Evolutionary conservation across 2,888 invertebrate species (phyloP).

Genomic region (Fabriciana adippe): DNA sequence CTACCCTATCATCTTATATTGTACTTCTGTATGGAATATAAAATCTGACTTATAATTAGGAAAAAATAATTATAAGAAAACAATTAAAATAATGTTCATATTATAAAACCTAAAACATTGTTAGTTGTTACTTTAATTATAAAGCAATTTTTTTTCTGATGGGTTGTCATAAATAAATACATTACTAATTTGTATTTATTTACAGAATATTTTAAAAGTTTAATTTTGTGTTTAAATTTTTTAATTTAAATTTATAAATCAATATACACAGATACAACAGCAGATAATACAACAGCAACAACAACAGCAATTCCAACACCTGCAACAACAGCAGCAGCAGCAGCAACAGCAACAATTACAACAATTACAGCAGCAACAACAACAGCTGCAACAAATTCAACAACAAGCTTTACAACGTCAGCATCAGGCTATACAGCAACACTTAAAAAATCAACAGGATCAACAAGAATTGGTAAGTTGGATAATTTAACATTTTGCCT

Average conservation of each 20-base stretch:
- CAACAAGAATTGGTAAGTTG: conserved; percentile 71
- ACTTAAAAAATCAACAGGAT: conserved; percentile 81
- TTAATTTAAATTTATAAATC: too few relatives aligned
- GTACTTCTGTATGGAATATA: too few relatives aligned
- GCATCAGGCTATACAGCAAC: conserved; percentile 83
- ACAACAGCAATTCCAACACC: conserved; percentile 50
- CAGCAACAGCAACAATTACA: conserved; percentile 59
- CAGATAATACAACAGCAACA: conserved; percentile 67
- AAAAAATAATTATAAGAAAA: too few relatives aligned
- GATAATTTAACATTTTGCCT: conserved; percentile 43
- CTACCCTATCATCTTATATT: too few relatives aligned
- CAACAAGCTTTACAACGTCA: conserved; percentile 50
- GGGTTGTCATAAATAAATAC: too few relatives aligned
- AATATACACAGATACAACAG: conserved; percentile 61
- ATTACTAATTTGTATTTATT: too few relatives aligned
- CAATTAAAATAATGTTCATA: too few relatives aligned
- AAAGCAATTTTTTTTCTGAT: too few relatives aligned
- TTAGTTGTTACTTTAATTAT: not conserved
- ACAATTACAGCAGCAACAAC: conserved; percentile 64
- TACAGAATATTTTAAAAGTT: too few relatives aligned
- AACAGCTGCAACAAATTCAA: conserved; percentile 66
- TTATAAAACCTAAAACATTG: too few relatives aligned
- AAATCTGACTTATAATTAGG: too few relatives aligned
- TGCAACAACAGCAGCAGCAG: conserved; percentile 62
- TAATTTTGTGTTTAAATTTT: too few relatives aligned